Evolutionary conservation across 2,797 vertebrate species (phyloP), one percentile per base, ranked within the genome.

Genomic region (Thunnus albacares): DNA sequence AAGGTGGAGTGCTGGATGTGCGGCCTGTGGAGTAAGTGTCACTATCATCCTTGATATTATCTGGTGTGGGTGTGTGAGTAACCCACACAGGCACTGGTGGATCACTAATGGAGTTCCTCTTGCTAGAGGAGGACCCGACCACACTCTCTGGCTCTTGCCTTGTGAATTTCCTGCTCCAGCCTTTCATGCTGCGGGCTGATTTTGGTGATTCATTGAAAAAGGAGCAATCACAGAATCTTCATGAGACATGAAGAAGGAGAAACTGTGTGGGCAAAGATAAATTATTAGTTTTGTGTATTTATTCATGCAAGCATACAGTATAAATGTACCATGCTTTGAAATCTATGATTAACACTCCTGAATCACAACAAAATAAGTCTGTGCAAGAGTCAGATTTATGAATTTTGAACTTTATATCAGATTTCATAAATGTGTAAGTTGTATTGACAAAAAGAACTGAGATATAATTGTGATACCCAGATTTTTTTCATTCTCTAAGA

Each of bases 141-240:
- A 38, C 85, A 33, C 71, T 65, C 61, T 72, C 62, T 22, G 82
- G 6, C 68, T 71, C 81, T 67, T 79, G 76, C 55, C 59, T 65
- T 60, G 75, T 79, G 35, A 83, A 75, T 60, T 69, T 90, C 43
- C 72, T 82, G 41, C 75, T 88, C 76, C 70, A 84, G 76, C 70
- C 84, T 58, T 83, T 92, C 94, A 95, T 94, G 61, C 68, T 87
- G 79, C n/a, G 1, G 67, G 30, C 49, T 41, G 63, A 64, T 69
- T 64, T 63, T 18, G 28, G 41, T 73, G 67, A 77, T 61, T 87
- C 63, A 87, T 57, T 30, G 43, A 75, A 53, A 83, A 65, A 59
- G 6, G 51, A 15, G 28, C 22, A 43, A 63, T 56, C 47, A 62
- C n/a, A 28, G 3, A 67, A 49, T 56, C 63, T 62, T 73, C 38